Percentiles rank a stretch among this genome's conserved stretches.
phyloP scores from a whole-genome alignment of 2,888 invertebrate species.

The Onchidella celtica region DNA sequence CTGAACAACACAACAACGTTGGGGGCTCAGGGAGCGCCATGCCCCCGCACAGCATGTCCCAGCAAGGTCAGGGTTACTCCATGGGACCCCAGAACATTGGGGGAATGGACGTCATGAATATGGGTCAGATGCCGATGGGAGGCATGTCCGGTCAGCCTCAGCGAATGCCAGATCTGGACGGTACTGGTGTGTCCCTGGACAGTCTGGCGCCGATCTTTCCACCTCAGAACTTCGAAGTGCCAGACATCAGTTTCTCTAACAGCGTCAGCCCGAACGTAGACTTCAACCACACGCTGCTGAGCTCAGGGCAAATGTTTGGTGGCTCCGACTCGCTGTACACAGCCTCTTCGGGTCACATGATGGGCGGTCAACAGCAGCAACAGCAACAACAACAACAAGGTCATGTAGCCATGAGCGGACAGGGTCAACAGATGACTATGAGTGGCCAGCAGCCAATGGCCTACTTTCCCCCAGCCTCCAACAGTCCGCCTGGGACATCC shows the following conservation, averaged over 20 bases:
- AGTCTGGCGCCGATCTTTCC: conserved; percentile 75
- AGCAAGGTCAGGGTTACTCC: neutral
- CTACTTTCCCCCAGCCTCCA: conserved; percentile 57
- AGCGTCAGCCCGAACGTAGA: conserved; percentile 48
- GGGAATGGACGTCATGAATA: neutral
- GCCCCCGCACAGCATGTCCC: neutral
- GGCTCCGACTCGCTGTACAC: conserved; percentile 71
- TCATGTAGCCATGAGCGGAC: no score
- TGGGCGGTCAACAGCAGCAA: neutral
- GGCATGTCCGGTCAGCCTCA: neutral
- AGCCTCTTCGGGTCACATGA: conserved; percentile 17
- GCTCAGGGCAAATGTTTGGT: conserved; percentile 59
- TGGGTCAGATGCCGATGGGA: neutral
- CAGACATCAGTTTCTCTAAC: conserved; percentile 74
- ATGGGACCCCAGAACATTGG: neutral
- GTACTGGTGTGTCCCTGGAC: conserved; percentile 35
- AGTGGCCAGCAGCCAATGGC: conserved; percentile 11
- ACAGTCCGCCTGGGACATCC: conserved; percentile 83
- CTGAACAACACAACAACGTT: conserved; percentile 14
- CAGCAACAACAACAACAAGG: neutral
- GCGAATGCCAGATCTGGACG: neutral
- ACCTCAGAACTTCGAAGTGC: conserved; percentile 77
- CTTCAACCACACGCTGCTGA: conserved; percentile 48
- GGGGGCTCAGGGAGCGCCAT: neutral
- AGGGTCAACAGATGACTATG: neutral